Evolutionary conservation across 2,888 invertebrate species (phyloP), one percentile per base, ranked within the genome.

Genomic region (Folsomia candida): DNA sequence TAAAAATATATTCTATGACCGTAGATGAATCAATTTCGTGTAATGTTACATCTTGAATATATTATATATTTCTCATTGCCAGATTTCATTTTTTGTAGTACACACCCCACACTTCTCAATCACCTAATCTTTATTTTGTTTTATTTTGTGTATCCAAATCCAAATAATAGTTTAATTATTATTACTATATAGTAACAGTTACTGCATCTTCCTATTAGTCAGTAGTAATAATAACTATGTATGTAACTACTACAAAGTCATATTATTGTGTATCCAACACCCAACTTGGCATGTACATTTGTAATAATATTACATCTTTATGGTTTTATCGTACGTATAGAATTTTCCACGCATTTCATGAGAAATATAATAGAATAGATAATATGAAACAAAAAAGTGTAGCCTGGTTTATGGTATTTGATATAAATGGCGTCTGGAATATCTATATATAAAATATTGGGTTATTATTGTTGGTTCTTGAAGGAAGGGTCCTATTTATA

Each of bases 401-500:
- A 37, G 37, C 37, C 37, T 37, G 37, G 37, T 37, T 37, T 37
- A 37, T 37, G 37, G 37, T 37, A 37, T 37, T 37, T 37, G 6
- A 4, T 37, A 37, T n/a, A n/a, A n/a, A n/a, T 37, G 37, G 14
- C 37, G 37, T 37, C 37, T 37, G n/a, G n/a, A n/a, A n/a, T n/a
- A n/a, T n/a, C n/a, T n/a, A n/a, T n/a, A n/a, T n/a, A n/a, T n/a
- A n/a, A n/a, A n/a, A n/a, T n/a, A n/a, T n/a, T 20, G 20, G 54
- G 54, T 54, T 54, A 20, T 9, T 37, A 37, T 9, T 6, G 20
- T 54, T 54, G 22, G 20, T 20, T 54, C 22, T 54, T 54, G 54
- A 54, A 54, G 14, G 14, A 54, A 54, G 54, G 54, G 27, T 59
- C 59, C 25, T 59, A 59, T 59, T 59, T 59, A 59, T 59, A 25